These are phyloP conservation scores for Diaphora mendica DNA, from an alignment of 2,888 invertebrate genomes.

Conservation along the genomic window DNA sequence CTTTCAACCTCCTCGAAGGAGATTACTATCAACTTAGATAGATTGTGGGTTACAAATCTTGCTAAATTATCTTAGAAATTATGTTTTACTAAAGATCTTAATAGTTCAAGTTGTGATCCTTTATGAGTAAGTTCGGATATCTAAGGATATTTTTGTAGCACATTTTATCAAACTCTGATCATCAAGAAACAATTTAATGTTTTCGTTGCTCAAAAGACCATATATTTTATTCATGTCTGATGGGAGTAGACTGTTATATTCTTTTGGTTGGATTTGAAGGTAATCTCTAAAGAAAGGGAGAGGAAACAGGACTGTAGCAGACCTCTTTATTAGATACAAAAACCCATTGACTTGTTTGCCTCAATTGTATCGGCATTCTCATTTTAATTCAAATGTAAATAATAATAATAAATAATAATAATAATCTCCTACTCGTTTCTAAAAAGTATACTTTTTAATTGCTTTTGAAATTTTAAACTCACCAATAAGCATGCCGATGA, in stretches of 20 bases:
- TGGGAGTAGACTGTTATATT: neutral
- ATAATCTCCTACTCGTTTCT: neutral
- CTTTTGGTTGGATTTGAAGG: neutral
- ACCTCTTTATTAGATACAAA: neutral
- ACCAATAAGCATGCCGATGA: conserved; percentile 67
- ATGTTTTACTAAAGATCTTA: neutral
- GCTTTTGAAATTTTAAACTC: conserved; percentile 44
- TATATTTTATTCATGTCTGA: neutral
- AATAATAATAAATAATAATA: too few species aligned
- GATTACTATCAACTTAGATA: neutral
- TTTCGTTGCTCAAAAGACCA: neutral
- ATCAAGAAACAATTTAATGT: neutral
- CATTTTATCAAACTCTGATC: neutral
- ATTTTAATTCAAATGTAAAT: too few species aligned
- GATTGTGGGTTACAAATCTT: neutral
- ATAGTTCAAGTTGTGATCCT: neutral
- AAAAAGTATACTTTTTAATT: neutral
- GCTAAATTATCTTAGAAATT: neutral
- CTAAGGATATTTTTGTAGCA: neutral
- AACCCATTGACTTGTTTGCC: neutral
- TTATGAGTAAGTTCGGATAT: neutral
- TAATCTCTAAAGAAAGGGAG: neutral
- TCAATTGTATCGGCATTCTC: too few species aligned
- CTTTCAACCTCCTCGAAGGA: neutral
- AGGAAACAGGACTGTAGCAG: neutral